A percentile compares a stretch with the other conserved stretches of the same genome.
Conservation (phyloP, 1,140 invertebrate genomes). For the Scaptomyza hsui region DNA sequence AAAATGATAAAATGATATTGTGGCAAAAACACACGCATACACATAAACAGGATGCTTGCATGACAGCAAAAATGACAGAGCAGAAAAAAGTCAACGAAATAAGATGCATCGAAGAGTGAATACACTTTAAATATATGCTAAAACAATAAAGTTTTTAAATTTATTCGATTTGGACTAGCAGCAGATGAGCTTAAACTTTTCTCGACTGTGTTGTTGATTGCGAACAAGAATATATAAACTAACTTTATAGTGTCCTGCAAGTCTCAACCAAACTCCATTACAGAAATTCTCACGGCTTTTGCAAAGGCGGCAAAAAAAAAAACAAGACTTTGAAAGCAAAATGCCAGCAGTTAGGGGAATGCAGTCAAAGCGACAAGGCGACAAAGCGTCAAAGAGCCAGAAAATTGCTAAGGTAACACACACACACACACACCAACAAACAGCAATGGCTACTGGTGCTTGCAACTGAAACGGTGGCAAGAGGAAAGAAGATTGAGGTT, state of each 20-base stretch:
- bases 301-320: not conserved
- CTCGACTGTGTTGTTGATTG: too few relatives aligned
- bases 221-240: too few relatives aligned
- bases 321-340: slow-evolving; percentile 16
- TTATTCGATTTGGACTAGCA: too few relatives aligned
- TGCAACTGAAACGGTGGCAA: not conserved
- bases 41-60: not conserved
- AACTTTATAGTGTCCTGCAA: too few relatives aligned
- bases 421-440: slow-evolving; percentile 17
- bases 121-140: too few relatives aligned
- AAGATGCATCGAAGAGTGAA: too few relatives aligned
- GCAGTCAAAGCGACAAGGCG: slow-evolving; percentile 21
- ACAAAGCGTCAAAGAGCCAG: slow-evolving; percentile 41
- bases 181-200: too few relatives aligned
- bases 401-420: slow-evolving; percentile 22
- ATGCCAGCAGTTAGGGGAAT: slow-evolving; percentile 20
- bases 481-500: not conserved
- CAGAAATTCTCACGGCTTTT: not conserved
- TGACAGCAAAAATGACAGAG: not conserved
- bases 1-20: slow-evolving; percentile 2
- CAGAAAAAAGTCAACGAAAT: too few relatives aligned
- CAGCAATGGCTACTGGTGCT: not conserved
- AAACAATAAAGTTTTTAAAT: too few relatives aligned
- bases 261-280: too few relatives aligned
- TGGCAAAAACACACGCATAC: not conserved